These are phyloP conservation scores for Drosophila emarginata DNA, from an alignment of 2,888 invertebrate genomes.

Conservation along the genomic window DNA sequence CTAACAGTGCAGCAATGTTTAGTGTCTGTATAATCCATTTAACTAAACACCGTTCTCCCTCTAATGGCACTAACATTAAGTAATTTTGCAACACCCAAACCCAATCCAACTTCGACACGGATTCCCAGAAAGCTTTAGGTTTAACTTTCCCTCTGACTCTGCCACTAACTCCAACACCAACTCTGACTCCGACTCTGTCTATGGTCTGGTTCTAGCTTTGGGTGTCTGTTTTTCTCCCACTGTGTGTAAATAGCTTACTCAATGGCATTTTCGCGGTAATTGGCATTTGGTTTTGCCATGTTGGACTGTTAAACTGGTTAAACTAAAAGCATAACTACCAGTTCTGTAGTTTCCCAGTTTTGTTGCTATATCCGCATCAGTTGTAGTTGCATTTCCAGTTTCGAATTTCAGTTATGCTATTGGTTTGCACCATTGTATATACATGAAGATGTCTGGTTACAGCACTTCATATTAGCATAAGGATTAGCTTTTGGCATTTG, in stretches of 20 bases:
- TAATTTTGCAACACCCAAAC: constrained; percentile 43
- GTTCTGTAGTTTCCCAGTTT: not conserved
- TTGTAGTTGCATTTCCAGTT: constrained; percentile 25
- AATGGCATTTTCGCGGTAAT: constrained; percentile 63
- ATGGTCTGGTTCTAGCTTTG: constrained; percentile 11
- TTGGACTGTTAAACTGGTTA: constrained; percentile 28
- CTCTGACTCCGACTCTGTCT: constrained; percentile 8
- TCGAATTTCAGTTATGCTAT: constrained; percentile 2
- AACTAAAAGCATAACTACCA: constrained; percentile 43
- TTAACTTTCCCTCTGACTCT: not conserved
- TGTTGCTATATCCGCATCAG: constrained; percentile 12
- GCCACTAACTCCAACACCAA: not conserved
- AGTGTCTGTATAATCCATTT: constrained; percentile 47
- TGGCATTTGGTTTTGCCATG: constrained; percentile 53
- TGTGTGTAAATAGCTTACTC: constrained; percentile 57
- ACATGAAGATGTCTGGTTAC: not conserved
- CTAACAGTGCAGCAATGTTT: not conserved
- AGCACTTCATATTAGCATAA: not conserved
- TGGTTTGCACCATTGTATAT: not conserved
- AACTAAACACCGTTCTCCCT: constrained; percentile 44
- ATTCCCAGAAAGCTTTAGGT: not conserved
- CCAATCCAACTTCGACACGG: not conserved
- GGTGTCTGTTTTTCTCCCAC: constrained; percentile 15
- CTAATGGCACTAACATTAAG: constrained; percentile 36
- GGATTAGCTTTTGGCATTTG: not conserved